Conservation (phyloP, 1,140 invertebrate genomes). For the Drosophila pruinosa region DNA sequence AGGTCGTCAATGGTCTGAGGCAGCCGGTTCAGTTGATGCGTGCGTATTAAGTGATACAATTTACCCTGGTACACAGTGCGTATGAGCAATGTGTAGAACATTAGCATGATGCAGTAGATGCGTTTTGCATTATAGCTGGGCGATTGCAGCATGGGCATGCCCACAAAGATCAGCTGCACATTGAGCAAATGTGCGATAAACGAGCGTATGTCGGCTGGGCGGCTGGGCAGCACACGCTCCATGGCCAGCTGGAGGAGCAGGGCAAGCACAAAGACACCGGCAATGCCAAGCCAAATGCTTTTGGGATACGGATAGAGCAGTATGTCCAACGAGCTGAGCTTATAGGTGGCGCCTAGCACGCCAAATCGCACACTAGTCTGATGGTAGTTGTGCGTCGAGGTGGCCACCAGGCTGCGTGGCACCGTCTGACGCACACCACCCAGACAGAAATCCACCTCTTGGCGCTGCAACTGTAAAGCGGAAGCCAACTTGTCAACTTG, state of each 20-base stretch:
- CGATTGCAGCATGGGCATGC: constrained; percentile 46
- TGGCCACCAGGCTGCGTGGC: constrained; percentile 22
- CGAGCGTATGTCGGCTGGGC: neutral
- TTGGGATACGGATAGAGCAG: constrained; percentile 55
- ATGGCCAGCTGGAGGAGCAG: constrained; percentile 33
- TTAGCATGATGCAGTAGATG: constrained; percentile 51
- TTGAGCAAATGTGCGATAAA: constrained; percentile 5
- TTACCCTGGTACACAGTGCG: constrained; percentile 69
- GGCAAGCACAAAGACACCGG: constrained; percentile 37
- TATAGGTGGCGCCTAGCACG: constrained; percentile 36
- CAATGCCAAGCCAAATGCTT: constrained; percentile 50
- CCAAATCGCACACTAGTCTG: constrained; percentile 53
- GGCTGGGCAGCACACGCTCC: constrained; percentile 22
- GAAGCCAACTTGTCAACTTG: no score
- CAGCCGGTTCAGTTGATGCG: constrained; percentile 47
- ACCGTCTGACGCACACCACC: constrained; percentile 57
- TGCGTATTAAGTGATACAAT: constrained; percentile 63
- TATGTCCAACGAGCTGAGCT: constrained; percentile 56
- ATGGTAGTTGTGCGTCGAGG: constrained; percentile 56
- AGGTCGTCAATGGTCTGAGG: constrained; percentile 59
- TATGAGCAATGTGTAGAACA: constrained; percentile 61
- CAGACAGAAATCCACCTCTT: constrained; percentile 51
- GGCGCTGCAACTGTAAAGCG: constrained; percentile 24
- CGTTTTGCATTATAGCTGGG: constrained; percentile 40
- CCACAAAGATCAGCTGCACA: constrained; percentile 52